A percentile compares a stretch with the other conserved stretches of the same genome.
Evolutionary conservation across 2,797 vertebrate genomes (phyloP).

Genomic region (Chromis chromis): DNA sequence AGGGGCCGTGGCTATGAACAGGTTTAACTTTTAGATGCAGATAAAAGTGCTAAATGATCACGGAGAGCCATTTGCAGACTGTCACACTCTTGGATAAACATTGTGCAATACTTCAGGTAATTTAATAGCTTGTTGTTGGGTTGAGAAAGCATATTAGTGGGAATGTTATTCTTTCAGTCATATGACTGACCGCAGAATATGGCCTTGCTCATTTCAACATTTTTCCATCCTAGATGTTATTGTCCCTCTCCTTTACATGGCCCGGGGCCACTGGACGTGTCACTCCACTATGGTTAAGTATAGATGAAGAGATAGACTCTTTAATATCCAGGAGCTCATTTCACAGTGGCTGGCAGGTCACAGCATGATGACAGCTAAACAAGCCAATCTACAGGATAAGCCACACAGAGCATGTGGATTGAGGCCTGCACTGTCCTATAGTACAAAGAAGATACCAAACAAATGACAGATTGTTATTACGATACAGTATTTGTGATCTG

Average conservation of each 20-base stretch:
- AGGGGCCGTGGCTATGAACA: conserved; percentile 58
- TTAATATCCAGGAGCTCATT: conserved; percentile 85
- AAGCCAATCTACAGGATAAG: conserved; percentile 73
- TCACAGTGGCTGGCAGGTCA: conserved; percentile 79
- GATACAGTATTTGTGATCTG: conserved; percentile 34
- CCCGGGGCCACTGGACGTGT: conserved; percentile 69
- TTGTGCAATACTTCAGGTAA: conserved; percentile 77
- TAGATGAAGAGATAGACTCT: conserved; percentile 83
- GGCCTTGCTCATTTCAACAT: conserved; percentile 58
- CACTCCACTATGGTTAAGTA: conserved; percentile 75
- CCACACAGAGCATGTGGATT: conserved; percentile 52
- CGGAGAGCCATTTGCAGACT: conserved; percentile 67
- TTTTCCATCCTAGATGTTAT: conserved; percentile 62
- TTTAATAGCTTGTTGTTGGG: conserved; percentile 68
- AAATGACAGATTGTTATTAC: conserved; percentile 34
- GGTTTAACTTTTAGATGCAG: conserved; percentile 81
- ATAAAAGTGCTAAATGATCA: conserved; percentile 76
- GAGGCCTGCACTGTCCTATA: conserved; percentile 33
- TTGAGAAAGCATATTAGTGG: conserved; percentile 61
- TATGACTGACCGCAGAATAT: conserved; percentile 60
- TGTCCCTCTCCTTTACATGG: conserved; percentile 45
- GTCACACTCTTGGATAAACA: conserved; percentile 81
- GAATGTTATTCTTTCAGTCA: conserved; percentile 70
- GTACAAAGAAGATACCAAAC: conserved; percentile 43
- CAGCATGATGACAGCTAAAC: conserved; percentile 82